phyloP scores from a whole-genome alignment of 2,113 vertebrate genomes.

The Manacus vitellinus region DNA sequence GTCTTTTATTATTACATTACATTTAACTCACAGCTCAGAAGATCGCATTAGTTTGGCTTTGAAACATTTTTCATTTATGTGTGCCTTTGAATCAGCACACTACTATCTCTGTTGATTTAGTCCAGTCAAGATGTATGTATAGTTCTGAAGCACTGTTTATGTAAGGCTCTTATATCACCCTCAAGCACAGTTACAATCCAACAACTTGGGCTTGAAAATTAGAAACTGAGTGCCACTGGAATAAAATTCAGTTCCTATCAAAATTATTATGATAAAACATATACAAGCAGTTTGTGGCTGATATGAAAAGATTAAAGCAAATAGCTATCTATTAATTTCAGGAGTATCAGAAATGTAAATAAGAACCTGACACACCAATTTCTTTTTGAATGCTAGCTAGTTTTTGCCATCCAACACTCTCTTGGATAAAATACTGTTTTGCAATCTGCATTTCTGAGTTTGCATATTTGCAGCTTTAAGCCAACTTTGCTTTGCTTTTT shows the following conservation, averaged over 20 bases:
- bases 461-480: slow-evolving; percentile 8
- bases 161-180: slow-evolving; percentile 46
- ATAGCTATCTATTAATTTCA: slow-evolving; percentile 73
- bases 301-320: slow-evolving; percentile 72
- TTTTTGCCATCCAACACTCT: slow-evolving; percentile 21
- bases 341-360: slow-evolving; percentile 74
- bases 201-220: slow-evolving; percentile 38
- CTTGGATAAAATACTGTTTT: slow-evolving; percentile 28
- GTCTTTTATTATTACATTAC: slow-evolving; percentile 46
- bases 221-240: slow-evolving; percentile 38
- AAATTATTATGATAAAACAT: slow-evolving; percentile 46
- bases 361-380: slow-evolving; percentile 43
- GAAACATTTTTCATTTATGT: slow-evolving; percentile 70
- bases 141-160: slow-evolving; percentile 57
- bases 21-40: slow-evolving; percentile 2
- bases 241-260: slow-evolving; percentile 37
- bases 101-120: slow-evolving; percentile 62
- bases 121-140: slow-evolving; percentile 36
- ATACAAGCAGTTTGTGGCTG: slow-evolving; percentile 60
- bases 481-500: not conserved
- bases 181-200: slow-evolving; percentile 47
- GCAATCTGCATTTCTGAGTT: slow-evolving; percentile 38
- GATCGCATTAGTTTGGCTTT: slow-evolving; percentile 43
- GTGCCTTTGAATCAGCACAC: slow-evolving; percentile 64
- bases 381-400: slow-evolving; percentile 2